phyloP scores from a whole-genome alignment of 2,888 invertebrate genomes.

The Notodonta dromedarius region DNA sequence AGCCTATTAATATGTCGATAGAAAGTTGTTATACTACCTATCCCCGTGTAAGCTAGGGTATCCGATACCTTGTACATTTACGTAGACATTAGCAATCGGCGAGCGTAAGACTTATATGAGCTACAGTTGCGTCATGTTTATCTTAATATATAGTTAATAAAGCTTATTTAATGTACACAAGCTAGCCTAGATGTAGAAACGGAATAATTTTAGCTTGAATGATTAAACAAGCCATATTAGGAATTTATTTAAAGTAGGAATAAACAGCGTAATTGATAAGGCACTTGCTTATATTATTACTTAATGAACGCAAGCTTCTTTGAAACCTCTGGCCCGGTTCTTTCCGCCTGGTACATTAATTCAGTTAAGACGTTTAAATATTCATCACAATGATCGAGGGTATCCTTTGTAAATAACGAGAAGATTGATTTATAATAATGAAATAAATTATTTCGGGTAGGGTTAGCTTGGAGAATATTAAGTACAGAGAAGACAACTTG shows the following conservation, averaged over 20 bases:
- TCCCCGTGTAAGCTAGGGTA: no score
- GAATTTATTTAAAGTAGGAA: slow-evolving; percentile 16
- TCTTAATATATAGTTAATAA: background rate
- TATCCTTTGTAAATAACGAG: slow-evolving; percentile 13
- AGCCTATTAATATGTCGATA: no score
- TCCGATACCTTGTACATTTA: no score
- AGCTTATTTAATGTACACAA: background rate
- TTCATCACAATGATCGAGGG: slow-evolving; percentile 14
- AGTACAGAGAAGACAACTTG: no score
- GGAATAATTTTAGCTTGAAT: background rate
- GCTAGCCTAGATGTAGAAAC: background rate
- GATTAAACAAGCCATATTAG: slow-evolving; percentile 2
- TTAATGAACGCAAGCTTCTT: slow-evolving; percentile 32
- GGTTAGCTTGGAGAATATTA: background rate
- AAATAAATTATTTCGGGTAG: slow-evolving; percentile 4
- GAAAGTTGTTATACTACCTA: no score
- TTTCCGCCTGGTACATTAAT: slow-evolving; percentile 31
- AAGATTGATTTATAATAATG: slow-evolving; percentile 6
- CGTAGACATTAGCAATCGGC: no score
- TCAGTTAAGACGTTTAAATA: slow-evolving; percentile 24
- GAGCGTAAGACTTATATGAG: no score
- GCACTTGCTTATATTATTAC: slow-evolving; percentile 20
- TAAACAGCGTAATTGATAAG: slow-evolving; percentile 22
- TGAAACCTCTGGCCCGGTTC: slow-evolving; percentile 22
- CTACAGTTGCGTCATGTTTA: background rate